Evolutionary conservation across 2,113 vertebrate genomes (phyloP).

Genomic region (Otis tarda): DNA sequence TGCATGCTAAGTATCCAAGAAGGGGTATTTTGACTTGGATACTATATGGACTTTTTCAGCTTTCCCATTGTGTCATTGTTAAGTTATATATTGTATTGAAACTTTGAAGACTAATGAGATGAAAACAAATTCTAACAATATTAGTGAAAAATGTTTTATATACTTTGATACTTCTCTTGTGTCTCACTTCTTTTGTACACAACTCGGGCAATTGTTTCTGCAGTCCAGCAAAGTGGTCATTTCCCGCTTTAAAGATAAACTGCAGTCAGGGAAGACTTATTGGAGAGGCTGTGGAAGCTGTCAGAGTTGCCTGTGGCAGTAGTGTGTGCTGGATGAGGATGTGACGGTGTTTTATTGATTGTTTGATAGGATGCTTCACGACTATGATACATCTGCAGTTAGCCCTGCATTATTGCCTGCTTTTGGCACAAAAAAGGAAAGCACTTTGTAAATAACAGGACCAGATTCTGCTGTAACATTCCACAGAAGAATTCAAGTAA

Average conservation of each 20-base stretch:
- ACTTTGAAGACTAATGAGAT: neutral
- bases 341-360: neutral
- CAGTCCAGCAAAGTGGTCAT: neutral
- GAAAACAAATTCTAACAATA: neutral
- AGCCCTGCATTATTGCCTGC: neutral
- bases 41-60: neutral
- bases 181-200: neutral
- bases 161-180: neutral
- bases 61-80: neutral
- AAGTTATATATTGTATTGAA: neutral
- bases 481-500: neutral
- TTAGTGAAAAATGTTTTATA: neutral
- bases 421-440: neutral
- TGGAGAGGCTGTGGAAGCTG: neutral
- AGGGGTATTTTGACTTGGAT: constrained; percentile 31
- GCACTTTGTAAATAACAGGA: neutral
- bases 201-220: neutral
- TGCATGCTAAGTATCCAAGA: constrained; percentile 21
- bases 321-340: neutral
- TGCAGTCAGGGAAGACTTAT: neutral
- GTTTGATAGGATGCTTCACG: neutral
- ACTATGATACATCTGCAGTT: neutral
- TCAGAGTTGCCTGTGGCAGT: neutral
- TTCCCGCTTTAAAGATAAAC: neutral
- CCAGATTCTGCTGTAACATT: neutral